Base-by-base conservation (phyloP, 2,888 invertebrate species). In the Agrotis ipsilon region DNA sequence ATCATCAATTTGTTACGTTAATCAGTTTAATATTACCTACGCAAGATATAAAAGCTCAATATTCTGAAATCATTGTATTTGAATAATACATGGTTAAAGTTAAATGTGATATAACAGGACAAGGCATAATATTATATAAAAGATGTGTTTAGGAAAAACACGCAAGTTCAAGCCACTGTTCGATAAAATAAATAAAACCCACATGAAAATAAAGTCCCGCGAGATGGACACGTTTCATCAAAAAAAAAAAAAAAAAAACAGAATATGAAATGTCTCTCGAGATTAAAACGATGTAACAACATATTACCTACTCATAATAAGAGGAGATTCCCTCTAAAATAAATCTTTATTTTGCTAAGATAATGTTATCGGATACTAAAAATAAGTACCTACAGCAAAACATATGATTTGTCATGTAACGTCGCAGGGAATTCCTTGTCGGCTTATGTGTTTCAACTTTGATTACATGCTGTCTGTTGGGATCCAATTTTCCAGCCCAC, bases 371-470 rank as follows among this genome's bases (percentile, higher is more conserved):
- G 61, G 18, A 21, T 51, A 55, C 21, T n/a, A 46, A 51, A 70
- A 58, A 57, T 52, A 72, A 68, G 51, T 39, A 39, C 27, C 27
- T 27, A 27, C 39, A 39, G 39, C 61, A 62, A 55, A 63, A 60
- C 39, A 61, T 66, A 49, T 62, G 46, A 55, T 66, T 72, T 57
- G 65, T n/a, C 68, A 78, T 58, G 62, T 70, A 54, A 48, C 52
- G 54, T 75, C 68, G 54, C 59, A 57, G 43, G 57, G 57, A 75
- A 59, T 75, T 58, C 51, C 59, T 60, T 70, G 70, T 75, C 77
- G 70, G 83, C 62, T 77, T 82, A 71, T 27, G 62, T 27, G 16
- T 70, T 74, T 70, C 51, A 72, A 70, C 60, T 68, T 60, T 75
- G 54, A 68, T 83, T 75, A 72, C 46, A 52, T 52, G 49, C 27